Percentiles rank a stretch among this genome's conserved stretches.
Conservation (phyloP, 2,113 vertebrate species). For the Arenaria interpres region DNA sequence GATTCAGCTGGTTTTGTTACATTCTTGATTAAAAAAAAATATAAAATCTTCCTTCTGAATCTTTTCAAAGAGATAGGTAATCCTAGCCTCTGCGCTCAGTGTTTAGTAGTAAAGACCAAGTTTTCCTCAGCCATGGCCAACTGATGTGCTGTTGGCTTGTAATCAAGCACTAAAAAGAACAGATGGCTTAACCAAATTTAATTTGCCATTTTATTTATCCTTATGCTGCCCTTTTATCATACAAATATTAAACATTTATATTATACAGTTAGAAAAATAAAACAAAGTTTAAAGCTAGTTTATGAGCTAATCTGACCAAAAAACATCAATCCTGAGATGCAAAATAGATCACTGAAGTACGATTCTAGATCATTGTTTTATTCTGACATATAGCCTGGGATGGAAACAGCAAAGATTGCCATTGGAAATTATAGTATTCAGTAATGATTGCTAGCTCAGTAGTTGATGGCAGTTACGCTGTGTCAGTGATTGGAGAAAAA, state of each 20-base stretch:
- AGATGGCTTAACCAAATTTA: conserved; percentile 72
- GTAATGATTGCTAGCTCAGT: neutral
- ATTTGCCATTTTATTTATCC: conserved; percentile 70
- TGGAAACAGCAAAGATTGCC: neutral
- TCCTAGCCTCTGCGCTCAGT: neutral
- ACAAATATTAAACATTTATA: conserved; percentile 22
- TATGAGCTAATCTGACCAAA: conserved; percentile 27
- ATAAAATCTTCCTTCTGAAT: neutral
- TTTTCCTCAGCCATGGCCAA: conserved; percentile 19
- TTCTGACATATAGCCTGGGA: neutral
- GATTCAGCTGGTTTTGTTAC: neutral
- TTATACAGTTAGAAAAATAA: conserved; percentile 16
- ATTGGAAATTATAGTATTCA: neutral
- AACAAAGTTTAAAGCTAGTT: conserved; percentile 10
- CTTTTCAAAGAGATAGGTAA: conserved; percentile 4
- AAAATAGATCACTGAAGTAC: neutral
- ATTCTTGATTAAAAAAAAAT: conserved; percentile 39
- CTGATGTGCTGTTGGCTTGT: conserved; percentile 40
- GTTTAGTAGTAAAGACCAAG: conserved; percentile 2
- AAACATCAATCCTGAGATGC: neutral
- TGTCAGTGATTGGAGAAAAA: neutral
- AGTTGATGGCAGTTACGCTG: neutral
- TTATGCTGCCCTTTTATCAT: conserved; percentile 38
- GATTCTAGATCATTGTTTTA: neutral
- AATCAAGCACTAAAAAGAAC: conserved; percentile 58